These are phyloP conservation scores for Rhegmatorhina hoffmannsi DNA, from an alignment of 2,113 vertebrate species.

Conservation along the genomic window DNA sequence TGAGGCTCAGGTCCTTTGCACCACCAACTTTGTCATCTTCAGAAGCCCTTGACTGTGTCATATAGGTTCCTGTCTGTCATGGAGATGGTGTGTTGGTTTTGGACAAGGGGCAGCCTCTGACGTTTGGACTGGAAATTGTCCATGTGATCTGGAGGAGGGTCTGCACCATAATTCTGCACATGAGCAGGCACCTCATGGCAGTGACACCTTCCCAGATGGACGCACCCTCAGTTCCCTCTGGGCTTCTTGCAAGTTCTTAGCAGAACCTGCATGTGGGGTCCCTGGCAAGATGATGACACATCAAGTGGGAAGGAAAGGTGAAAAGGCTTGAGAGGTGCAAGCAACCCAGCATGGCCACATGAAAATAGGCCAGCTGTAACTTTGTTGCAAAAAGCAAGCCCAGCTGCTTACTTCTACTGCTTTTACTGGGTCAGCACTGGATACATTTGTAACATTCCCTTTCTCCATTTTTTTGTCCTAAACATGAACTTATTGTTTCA, in stretches of 20 bases:
- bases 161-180: background rate
- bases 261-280: background rate
- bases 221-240: accelerated
- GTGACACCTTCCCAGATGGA: background rate
- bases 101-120: background rate
- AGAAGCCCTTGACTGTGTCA: background rate
- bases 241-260: background rate
- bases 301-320: background rate
- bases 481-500: background rate
- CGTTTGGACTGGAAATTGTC: accelerated
- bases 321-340: background rate
- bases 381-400: background rate
- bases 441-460: background rate
- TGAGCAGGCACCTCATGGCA: accelerated
- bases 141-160: background rate
- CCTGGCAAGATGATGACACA: background rate
- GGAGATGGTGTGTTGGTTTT: background rate
- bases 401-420: background rate
- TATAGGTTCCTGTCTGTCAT: background rate
- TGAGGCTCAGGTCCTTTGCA: background rate
- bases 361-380: background rate
- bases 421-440: background rate
- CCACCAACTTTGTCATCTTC: background rate
- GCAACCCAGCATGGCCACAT: background rate
- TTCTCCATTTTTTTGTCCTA: background rate